A percentile compares a stretch with the other conserved stretches of the same genome.
These are phyloP conservation scores for Selene dorsalis DNA, from an alignment of 2,797 vertebrate species.

Conservation along the genomic window DNA sequence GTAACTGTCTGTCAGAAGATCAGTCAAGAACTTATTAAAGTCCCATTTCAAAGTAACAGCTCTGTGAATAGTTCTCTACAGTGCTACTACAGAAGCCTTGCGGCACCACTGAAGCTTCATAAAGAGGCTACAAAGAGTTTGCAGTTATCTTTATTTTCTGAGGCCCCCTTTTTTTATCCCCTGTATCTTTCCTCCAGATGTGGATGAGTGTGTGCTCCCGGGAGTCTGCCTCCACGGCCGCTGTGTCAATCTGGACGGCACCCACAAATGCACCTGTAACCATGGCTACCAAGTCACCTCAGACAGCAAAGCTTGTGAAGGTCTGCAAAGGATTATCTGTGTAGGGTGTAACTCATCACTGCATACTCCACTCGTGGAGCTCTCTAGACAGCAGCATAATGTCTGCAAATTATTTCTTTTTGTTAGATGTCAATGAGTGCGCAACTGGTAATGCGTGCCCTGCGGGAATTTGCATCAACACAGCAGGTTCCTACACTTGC, in stretches of 20 bases:
- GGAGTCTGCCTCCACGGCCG: slow-evolving; percentile 86
- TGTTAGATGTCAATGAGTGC: slow-evolving; percentile 83
- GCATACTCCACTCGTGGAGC: slow-evolving; percentile 28
- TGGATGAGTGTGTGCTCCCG: slow-evolving; percentile 85
- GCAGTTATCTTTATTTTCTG: slow-evolving; percentile 48
- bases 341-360: slow-evolving; percentile 61
- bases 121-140: slow-evolving; percentile 54
- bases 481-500: slow-evolving; percentile 87
- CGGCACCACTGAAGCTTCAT: slow-evolving; percentile 35
- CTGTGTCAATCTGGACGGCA: slow-evolving; percentile 90
- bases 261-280: slow-evolving; percentile 88
- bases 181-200: slow-evolving; percentile 80
- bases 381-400: slow-evolving; percentile 53
- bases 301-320: slow-evolving; percentile 87
- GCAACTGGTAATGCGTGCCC: slow-evolving; percentile 79
- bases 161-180: slow-evolving; percentile 17
- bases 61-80: slow-evolving; percentile 48
- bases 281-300: slow-evolving; percentile 84
- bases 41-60: slow-evolving; percentile 34
- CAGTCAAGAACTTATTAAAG: slow-evolving; percentile 12
- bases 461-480: slow-evolving; percentile 87
- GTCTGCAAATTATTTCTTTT: slow-evolving; percentile 66
- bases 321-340: slow-evolving; percentile 80
- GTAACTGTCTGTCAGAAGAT: slow-evolving; percentile 75
- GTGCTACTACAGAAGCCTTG: slow-evolving; percentile 56